Base-by-base conservation (phyloP, 2,113 vertebrate species). In the Fulmarus glacialis region DNA sequence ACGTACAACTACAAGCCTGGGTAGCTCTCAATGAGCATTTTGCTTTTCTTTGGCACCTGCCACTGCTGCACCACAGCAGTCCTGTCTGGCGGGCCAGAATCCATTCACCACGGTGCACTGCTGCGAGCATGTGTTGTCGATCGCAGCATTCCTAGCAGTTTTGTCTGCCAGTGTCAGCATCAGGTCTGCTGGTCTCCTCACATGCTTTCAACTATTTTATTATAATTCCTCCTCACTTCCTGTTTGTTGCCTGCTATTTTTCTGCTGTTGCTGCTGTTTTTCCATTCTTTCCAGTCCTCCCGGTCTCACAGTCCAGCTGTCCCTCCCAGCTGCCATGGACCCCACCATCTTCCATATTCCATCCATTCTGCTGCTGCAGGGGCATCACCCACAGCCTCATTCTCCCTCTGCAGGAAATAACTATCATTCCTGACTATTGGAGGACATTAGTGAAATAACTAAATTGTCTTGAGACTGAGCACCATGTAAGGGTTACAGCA, bases 381-480 rank as follows among this genome's bases (percentile, higher is more conserved):
- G 91, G 53, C 83, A 95, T 95, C 87, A 73, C 73, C 77, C 83
- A 68, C 53, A 95, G 73, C 77, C 26, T 85, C 48, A 30, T 36
- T 92, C 63, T 96, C 64, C 58, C 63, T 83, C 38, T 87, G 74
- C 94, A 97, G 95, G 91, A 96, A 97, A 97, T 97, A 96, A 62
- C 90, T 94, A 10, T 97, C 87, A 94, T 97, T 97, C 90, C 82
- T 95, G 81, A 62, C 55, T 95, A 11, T 88, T 79, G 95, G 66
- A 96, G 74, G 42, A 91, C 93, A 52, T 96, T 53, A 73, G 84
- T 96, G 94, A 91, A 95, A 91, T 94, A 73, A 93, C 94, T 94
- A 64, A 97, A 96, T 91, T 96, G 66, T 95, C 94, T 73, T 88
- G 94, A 96, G 96, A 93, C 95, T 73, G 73, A 95, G 56, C 55